Evolutionary conservation across 35 echinoderm and acorn worm genomes (phyloP), one percentile per base, ranked within the genome.

Genomic region (Acanthaster planci): DNA sequence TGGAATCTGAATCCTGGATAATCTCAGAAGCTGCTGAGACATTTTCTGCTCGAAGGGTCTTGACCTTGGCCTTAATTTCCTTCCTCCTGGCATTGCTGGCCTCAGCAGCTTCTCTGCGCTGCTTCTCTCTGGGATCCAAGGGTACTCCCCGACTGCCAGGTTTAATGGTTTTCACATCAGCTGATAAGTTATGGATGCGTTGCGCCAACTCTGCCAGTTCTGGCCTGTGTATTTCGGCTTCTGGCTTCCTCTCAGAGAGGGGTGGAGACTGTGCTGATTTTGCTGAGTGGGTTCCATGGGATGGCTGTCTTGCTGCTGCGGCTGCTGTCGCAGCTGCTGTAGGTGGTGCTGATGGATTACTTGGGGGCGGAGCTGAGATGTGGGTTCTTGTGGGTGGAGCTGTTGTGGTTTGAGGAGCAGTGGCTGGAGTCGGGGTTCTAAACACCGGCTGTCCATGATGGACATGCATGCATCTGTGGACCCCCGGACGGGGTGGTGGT

Each of bases 121-220:
- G 64, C 42, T 12, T 47, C 42, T 47, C 42, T 47, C 42, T 47
- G 42, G 42, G 42, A 72, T 72, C 64, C 26, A 72, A 14, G 64
- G 64, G 23, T 9, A 26, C 64, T 31, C 64, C 64, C 30, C 64
- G 22, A 34, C 26, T 72, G 64, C 64, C 64, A 26, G 64, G 23
- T 72, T 72, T 72, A 6, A 34, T 72, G 26, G 64, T 26, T 9
- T 72, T 72, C 10, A 72, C 64, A 29, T 72, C 64, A 72, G 64
- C 64, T 31, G 64, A 26, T 19, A 72, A 27, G 29, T 72, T 72
- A 14, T 26, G 64, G 64, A 72, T 72, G 23, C 34, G 64, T 34
- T 72, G 64, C 30, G 64, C 64, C 26, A 72, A 34, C 64, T 26
- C 64, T 27, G 64, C 64, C 64, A 72, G 64, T 72, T 72, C 64